Conservation (phyloP, 2,797 vertebrate species). For the Gallinago stenura region DNA sequence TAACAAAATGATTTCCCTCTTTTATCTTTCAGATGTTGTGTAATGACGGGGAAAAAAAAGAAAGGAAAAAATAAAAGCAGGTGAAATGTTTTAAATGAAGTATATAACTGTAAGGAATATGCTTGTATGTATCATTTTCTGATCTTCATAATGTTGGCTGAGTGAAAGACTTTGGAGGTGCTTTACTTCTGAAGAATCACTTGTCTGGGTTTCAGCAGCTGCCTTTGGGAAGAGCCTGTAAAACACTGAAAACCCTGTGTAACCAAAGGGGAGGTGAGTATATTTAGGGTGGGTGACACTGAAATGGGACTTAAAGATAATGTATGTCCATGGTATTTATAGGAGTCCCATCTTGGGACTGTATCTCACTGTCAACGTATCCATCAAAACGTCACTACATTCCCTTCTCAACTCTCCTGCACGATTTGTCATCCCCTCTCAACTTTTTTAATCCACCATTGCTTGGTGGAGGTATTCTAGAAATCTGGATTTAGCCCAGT, state of each 20-base stretch:
- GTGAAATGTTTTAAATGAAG: slow-evolving; percentile 17
- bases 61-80: slow-evolving; percentile 16
- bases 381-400: not conserved
- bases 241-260: not conserved
- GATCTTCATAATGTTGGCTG: not conserved
- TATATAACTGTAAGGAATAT: not conserved
- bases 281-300: not conserved
- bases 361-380: not conserved
- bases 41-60: slow-evolving; percentile 31
- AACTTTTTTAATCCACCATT: not conserved
- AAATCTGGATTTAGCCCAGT: not conserved
- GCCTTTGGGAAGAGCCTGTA: not conserved
- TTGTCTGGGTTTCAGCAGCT: not conserved
- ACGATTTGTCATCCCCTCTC: not conserved
- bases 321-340: not conserved
- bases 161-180: not conserved
- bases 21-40: slow-evolving; percentile 63
- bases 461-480: not conserved
- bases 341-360: not conserved
- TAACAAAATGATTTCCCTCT: slow-evolving; percentile 56
- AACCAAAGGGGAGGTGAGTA: not conserved
- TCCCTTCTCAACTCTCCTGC: not conserved
- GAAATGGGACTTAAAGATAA: not conserved
- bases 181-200: not conserved
- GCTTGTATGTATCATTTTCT: not conserved